Percentiles rank a stretch among this genome's conserved stretches.
phyloP scores from a whole-genome alignment of 2,797 vertebrate species.

The Cynodonichthys magdalenae region DNA sequence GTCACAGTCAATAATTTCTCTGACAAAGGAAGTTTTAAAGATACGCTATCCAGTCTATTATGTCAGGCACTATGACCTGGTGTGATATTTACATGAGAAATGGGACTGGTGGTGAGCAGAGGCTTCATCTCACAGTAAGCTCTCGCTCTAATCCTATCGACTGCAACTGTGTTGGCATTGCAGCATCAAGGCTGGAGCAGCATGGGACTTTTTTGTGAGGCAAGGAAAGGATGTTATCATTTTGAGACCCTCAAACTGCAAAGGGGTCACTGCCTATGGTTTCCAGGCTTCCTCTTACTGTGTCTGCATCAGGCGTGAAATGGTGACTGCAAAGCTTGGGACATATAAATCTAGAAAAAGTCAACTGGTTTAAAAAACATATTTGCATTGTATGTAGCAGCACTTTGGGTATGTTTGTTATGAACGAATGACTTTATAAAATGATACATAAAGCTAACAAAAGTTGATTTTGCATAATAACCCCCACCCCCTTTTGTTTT shows the following conservation, averaged over 20 bases:
- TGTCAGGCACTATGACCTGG: slow-evolving; percentile 83
- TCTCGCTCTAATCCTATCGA: slow-evolving; percentile 92
- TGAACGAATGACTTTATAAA: too few relatives aligned
- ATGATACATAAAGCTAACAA: too few relatives aligned
- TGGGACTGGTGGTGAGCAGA: slow-evolving; percentile 80
- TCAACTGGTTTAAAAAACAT: too few relatives aligned
- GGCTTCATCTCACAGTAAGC: slow-evolving; percentile 85
- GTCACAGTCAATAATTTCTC: slow-evolving; percentile 84
- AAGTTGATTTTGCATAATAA: too few relatives aligned
- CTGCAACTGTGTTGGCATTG: slow-evolving; percentile 81
- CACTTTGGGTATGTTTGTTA: too few relatives aligned
- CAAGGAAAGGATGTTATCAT: slow-evolving; percentile 85
- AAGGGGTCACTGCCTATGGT: slow-evolving; percentile 85
- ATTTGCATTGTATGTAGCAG: too few relatives aligned
- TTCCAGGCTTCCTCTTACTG: slow-evolving; percentile 86
- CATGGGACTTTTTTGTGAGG: slow-evolving; percentile 87
- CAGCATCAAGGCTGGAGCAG: slow-evolving; percentile 86
- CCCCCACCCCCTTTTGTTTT: too few relatives aligned
- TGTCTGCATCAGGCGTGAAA: slow-evolving; percentile 85
- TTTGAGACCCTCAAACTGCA: slow-evolving; percentile 82
- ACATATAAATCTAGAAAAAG: neutral
- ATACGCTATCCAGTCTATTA: slow-evolving; percentile 88
- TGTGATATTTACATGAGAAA: slow-evolving; percentile 94
- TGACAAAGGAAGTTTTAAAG: slow-evolving; percentile 85
- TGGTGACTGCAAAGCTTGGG: slow-evolving; percentile 76